These are phyloP conservation scores for Perccottus glenii DNA, from an alignment of 2,113 vertebrate genomes.

Conservation along the genomic window DNA sequence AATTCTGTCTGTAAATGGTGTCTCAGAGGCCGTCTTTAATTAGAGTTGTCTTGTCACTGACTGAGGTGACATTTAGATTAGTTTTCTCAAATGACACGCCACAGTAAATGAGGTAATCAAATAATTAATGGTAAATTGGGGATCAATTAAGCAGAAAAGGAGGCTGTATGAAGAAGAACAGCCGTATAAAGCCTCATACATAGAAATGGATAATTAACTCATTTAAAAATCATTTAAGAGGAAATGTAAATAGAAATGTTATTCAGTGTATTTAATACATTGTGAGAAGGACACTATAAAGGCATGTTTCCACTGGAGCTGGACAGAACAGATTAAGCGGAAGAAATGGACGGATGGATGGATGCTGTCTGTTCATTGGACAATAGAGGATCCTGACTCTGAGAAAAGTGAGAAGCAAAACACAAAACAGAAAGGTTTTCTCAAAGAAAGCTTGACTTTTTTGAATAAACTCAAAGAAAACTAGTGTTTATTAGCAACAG, in stretches of 20 bases:
- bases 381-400: too few relatives aligned
- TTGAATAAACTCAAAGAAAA: too few relatives aligned
- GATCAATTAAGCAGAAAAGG: constrained; percentile 68
- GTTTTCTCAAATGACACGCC: constrained; percentile 33
- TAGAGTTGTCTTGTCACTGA: constrained; percentile 63
- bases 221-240: constrained; percentile 49
- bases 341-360: too few relatives aligned
- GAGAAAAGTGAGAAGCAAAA: too few relatives aligned
- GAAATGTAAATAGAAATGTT: constrained; percentile 29
- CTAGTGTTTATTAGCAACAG: too few relatives aligned
- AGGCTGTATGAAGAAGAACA: constrained; percentile 42
- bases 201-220: constrained; percentile 53
- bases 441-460: too few relatives aligned
- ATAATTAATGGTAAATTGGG: constrained; percentile 74
- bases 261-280: constrained; percentile 24
- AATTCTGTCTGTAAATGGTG: constrained; percentile 58
- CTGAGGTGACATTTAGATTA: constrained; percentile 52
- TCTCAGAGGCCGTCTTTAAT: constrained; percentile 63
- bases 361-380: too few relatives aligned
- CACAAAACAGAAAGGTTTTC: too few relatives aligned
- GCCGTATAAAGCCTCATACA: constrained; percentile 50
- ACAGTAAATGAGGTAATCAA: constrained; percentile 65
- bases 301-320: too few relatives aligned
- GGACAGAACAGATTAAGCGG: too few relatives aligned
- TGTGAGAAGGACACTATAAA: neutral